A percentile compares a stretch with the other conserved stretches of the same genome.
Conservation (phyloP, 2,113 vertebrate genomes). For the Desmodus rotundus region DNA sequence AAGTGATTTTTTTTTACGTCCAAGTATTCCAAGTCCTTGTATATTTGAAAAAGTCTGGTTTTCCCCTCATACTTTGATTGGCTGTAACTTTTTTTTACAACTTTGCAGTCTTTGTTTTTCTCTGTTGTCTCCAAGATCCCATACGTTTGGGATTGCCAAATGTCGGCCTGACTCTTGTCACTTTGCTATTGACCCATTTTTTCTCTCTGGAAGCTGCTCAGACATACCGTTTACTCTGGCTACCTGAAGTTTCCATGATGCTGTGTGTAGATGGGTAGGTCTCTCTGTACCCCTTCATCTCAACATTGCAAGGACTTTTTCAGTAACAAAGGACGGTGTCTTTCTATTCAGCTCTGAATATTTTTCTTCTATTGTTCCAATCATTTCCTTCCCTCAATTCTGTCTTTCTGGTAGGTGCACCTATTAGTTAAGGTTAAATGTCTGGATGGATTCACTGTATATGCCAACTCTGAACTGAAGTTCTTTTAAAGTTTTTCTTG, state of each 20-base stretch:
- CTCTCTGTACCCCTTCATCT: not conserved
- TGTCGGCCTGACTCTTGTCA: not conserved
- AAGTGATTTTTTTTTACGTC: not conserved
- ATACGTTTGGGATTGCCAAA: not conserved
- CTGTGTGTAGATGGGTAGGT: not conserved
- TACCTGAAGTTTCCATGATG: not conserved
- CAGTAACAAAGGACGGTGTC: not conserved
- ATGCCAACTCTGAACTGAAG: not conserved
- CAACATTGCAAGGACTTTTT: not conserved
- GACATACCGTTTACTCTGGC: not conserved
- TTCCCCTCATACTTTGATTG: not conserved
- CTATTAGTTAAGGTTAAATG: not conserved
- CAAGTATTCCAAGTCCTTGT: not conserved
- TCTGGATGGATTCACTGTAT: not conserved
- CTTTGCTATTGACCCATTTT: not conserved
- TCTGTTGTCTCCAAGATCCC: not conserved
- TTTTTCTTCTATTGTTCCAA: not conserved
- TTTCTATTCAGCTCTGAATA: not conserved
- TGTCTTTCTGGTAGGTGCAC: not conserved
- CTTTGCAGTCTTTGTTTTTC: not conserved
- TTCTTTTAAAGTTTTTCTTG: not conserved
- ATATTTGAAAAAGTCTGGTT: not conserved
- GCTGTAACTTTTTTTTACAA: not conserved
- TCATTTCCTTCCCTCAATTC: not conserved
- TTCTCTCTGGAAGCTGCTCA: conserved; percentile 31